Evolutionary conservation across 2,113 vertebrate genomes (phyloP).

Genomic region (Morone saxatilis): DNA sequence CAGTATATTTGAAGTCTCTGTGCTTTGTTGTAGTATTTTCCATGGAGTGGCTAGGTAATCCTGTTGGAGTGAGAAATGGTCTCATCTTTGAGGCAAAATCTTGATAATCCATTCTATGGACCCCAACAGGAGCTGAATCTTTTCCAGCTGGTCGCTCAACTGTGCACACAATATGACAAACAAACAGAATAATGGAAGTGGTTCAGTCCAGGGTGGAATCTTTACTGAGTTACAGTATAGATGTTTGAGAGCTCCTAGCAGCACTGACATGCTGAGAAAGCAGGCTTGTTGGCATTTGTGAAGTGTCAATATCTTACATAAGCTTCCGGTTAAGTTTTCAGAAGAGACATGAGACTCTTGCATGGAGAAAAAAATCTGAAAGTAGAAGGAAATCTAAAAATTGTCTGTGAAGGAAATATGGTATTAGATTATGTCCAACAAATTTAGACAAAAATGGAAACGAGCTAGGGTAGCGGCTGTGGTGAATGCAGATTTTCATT

Average conservation of each 20-base stretch:
- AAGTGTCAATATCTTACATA: constrained; percentile 46
- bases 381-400: not conserved
- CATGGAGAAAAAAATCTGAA: not conserved
- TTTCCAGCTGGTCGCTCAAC: constrained; percentile 9
- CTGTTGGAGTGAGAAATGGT: constrained; percentile 35
- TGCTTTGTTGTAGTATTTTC: constrained; percentile 26
- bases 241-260: constrained; percentile 28
- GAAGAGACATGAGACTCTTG: not conserved
- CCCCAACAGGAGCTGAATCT: not conserved
- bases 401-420: not conserved
- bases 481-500: no score
- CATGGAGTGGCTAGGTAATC: constrained; percentile 25
- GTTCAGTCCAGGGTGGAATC: constrained; percentile 14
- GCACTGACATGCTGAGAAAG: constrained; percentile 10
- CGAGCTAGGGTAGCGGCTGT: no score
- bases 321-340: constrained; percentile 5
- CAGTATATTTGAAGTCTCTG: constrained; percentile 24
- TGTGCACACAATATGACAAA: constrained; percentile 9
- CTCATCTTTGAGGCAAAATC: constrained; percentile 40
- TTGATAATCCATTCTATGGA: constrained; percentile 49
- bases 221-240: constrained; percentile 2
- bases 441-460: not conserved
- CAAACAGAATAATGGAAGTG: constrained; percentile 18
- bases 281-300: constrained; percentile 20
- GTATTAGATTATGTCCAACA: not conserved